Conservation (phyloP, 2,113 vertebrate genomes). For the Caranx melampygus region DNA sequence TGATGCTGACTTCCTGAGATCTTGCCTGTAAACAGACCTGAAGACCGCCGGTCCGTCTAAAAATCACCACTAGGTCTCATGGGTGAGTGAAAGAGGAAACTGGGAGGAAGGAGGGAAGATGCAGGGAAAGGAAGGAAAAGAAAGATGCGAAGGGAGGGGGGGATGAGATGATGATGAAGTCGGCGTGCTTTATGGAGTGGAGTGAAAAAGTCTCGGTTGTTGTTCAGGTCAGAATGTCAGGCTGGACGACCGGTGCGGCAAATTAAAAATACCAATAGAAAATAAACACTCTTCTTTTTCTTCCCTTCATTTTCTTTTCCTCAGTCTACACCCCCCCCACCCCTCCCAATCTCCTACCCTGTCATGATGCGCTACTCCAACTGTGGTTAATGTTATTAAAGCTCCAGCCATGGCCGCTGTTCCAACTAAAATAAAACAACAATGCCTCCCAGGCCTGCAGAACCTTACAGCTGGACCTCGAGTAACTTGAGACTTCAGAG, state of each 20-base stretch:
- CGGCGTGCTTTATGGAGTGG: conserved; percentile 15
- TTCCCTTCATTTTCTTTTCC: not conserved
- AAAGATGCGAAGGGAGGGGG: conserved; percentile 37
- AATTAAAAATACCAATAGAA: conserved; percentile 41
- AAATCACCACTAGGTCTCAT: conserved; percentile 61
- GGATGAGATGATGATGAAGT: conserved; percentile 30
- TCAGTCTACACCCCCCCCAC: conserved; percentile 4
- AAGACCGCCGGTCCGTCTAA: conserved; percentile 43
- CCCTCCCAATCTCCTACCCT: conserved; percentile 21
- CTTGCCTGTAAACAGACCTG: conserved; percentile 75
- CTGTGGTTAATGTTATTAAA: conserved; percentile 77
- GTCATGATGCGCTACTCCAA: conserved; percentile 67
- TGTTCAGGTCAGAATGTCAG: conserved; percentile 7
- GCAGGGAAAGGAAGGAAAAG: conserved; percentile 52
- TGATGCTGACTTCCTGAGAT: conserved; percentile 78
- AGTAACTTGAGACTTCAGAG: conserved; percentile 64
- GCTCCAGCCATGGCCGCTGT: conserved; percentile 47
- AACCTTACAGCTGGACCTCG: conserved; percentile 68
- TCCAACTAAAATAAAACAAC: conserved; percentile 80
- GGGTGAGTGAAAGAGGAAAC: conserved; percentile 72
- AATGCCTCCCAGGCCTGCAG: conserved; percentile 60
- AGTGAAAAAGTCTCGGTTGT: conserved; percentile 14
- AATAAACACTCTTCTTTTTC: conserved; percentile 7
- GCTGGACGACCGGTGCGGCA: conserved; percentile 15
- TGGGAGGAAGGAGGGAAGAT: conserved; percentile 63